phyloP scores from a whole-genome alignment of 2,797 vertebrate genomes.

The Mus caroli region DNA sequence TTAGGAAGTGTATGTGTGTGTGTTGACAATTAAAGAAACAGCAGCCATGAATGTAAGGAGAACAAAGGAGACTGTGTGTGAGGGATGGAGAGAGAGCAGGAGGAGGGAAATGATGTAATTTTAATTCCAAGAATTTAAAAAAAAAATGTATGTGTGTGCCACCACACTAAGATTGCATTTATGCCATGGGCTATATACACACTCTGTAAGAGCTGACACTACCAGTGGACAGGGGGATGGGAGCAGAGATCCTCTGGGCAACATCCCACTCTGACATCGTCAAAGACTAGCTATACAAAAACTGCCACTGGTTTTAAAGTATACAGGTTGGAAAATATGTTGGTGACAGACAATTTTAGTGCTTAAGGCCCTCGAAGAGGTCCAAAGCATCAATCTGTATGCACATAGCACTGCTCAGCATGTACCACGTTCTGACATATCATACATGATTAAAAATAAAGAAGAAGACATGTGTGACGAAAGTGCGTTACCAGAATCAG shows the following conservation, averaged over 20 bases:
- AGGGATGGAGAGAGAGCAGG: neutral
- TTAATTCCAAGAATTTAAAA: neutral
- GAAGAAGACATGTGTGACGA: no score
- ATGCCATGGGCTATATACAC: neutral
- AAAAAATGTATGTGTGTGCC: neutral
- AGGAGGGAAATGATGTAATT: neutral
- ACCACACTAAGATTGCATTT: neutral
- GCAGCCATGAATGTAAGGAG: neutral
- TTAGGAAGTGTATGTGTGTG: neutral
- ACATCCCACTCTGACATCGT: neutral
- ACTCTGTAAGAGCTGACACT: no score
- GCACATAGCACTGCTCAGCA: neutral
- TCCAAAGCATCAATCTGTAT: neutral
- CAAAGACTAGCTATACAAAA: neutral
- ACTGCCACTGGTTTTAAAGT: neutral
- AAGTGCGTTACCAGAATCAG: neutral
- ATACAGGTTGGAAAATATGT: neutral
- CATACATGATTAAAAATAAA: neutral
- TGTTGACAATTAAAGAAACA: neutral
- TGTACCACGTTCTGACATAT: neutral
- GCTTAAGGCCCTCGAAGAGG: neutral
- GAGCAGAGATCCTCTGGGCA: neutral
- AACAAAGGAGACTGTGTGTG: neutral
- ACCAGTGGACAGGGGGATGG: neutral
- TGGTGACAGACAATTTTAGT: neutral